These are phyloP conservation scores for Cetonia aurata DNA, from an alignment of 2,888 invertebrate genomes.

Conservation along the genomic window DNA sequence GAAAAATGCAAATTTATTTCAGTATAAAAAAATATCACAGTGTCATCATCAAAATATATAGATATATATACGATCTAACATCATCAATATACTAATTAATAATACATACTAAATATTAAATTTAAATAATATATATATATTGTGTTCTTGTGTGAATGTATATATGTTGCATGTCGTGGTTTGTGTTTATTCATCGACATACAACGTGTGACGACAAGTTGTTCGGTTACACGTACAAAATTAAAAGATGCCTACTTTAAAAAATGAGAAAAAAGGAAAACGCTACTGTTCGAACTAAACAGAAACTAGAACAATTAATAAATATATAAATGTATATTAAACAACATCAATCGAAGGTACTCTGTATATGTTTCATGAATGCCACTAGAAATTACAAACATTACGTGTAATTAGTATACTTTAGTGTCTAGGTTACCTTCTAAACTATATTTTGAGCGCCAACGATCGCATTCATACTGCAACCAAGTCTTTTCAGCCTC, in stretches of 20 bases:
- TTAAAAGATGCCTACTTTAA: no score
- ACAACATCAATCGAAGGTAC: constrained; percentile 18
- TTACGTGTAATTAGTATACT: constrained; percentile 44
- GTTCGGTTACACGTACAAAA: no score
- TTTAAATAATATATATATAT: constrained; percentile 32
- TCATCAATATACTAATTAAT: constrained; percentile 22
- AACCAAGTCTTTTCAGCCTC: constrained; percentile 93
- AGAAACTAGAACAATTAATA: no score
- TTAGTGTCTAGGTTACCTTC: constrained; percentile 73
- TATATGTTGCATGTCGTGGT: constrained; percentile 18
- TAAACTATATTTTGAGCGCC: constrained; percentile 86
- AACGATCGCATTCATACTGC: constrained; percentile 89
- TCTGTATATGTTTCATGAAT: constrained; percentile 21
- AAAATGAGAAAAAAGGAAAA: no score
- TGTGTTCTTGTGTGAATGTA: background rate
- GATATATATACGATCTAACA: constrained; percentile 39
- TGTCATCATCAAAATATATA: constrained; percentile 37
- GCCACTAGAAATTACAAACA: constrained; percentile 38
- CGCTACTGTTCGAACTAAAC: no score
- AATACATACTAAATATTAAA: constrained; percentile 37
- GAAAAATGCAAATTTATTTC: constrained; percentile 60
- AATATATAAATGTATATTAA: background rate
- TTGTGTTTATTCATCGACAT: no score
- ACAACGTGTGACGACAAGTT: no score
- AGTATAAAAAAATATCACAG: constrained; percentile 61